phyloP scores from a whole-genome alignment of 1,140 invertebrate genomes.

The Chionoecetes opilio region DNA sequence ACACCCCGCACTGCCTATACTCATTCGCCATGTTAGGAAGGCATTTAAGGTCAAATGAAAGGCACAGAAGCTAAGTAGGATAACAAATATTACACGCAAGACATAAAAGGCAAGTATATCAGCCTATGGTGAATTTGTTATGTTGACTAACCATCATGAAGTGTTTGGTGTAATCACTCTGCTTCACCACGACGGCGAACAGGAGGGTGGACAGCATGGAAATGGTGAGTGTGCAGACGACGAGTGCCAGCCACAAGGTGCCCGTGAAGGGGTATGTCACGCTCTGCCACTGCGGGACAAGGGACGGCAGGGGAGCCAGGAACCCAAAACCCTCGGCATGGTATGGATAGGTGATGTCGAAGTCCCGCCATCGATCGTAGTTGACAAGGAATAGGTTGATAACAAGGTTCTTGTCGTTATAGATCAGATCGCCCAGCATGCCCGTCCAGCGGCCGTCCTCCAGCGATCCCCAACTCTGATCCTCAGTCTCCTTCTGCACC shows the following conservation, averaged over 20 bases:
- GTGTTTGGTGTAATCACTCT: background rate
- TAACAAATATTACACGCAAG: too few species aligned
- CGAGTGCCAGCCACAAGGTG: conserved; percentile 54
- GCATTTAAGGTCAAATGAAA: too few species aligned
- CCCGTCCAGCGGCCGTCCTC: conserved; percentile 77
- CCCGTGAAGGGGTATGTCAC: conserved; percentile 59
- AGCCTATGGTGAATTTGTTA: too few species aligned
- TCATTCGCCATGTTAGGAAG: too few species aligned
- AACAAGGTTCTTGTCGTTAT: conserved; percentile 68
- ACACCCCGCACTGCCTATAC: too few species aligned
- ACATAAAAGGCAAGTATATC: too few species aligned
- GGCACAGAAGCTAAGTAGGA: too few species aligned
- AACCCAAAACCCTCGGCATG: conserved; percentile 76
- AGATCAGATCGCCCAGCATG: conserved; percentile 69
- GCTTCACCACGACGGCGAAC: background rate
- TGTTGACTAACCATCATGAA: background rate
- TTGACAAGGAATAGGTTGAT: conserved; percentile 71
- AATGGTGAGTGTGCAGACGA: conserved; percentile 1
- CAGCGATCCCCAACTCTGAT: conserved; percentile 68
- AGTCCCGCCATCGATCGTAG: conserved; percentile 48
- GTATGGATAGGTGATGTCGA: conserved; percentile 73
- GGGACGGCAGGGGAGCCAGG: conserved; percentile 56
- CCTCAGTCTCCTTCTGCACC: conserved; percentile 20
- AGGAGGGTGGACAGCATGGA: background rate
- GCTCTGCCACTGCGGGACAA: conserved; percentile 63